phyloP scores from a whole-genome alignment of 2,888 invertebrate species.

The Habroteleia sp. region DNA sequence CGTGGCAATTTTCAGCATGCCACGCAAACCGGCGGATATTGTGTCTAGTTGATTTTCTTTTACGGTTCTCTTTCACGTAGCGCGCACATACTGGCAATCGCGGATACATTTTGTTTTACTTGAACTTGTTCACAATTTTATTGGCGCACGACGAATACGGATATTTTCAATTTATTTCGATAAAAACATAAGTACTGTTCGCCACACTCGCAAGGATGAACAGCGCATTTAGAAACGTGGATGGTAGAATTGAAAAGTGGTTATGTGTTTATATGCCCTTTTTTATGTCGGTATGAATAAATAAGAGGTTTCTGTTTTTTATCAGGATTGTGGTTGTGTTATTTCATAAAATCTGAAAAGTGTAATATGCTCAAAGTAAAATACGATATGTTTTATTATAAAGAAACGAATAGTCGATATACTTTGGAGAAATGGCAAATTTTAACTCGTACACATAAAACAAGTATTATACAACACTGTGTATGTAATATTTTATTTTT shows the following conservation, averaged over 20 bases:
- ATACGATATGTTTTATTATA: too few species aligned
- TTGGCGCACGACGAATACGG: constrained; percentile 10
- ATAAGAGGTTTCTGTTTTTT: constrained; percentile 3
- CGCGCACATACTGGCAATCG: neutral
- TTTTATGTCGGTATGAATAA: constrained; percentile 7
- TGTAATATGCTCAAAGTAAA: too few species aligned
- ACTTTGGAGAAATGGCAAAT: too few species aligned
- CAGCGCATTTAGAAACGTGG: constrained; percentile 1
- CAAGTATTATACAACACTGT: too few species aligned
- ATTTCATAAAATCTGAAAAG: too few species aligned
- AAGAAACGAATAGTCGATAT: too few species aligned
- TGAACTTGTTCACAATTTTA: constrained; percentile 25
- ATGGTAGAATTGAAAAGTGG: constrained; percentile 4
- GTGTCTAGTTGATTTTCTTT: constrained; percentile 63
- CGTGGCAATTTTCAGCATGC: constrained; percentile 65
- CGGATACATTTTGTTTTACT: constrained; percentile 24
- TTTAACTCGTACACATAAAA: too few species aligned
- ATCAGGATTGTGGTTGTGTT: too few species aligned
- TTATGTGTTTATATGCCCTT: neutral
- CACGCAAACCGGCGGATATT: constrained; percentile 66
- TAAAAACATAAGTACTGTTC: constrained; percentile 18
- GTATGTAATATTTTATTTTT: too few species aligned
- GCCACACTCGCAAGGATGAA: neutral
- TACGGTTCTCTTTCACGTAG: constrained; percentile 31
- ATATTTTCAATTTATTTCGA: constrained; percentile 17